Percentiles rank a stretch among this genome's conserved stretches.
These are phyloP conservation scores for Octopus sinensis DNA, from an alignment of 1,140 invertebrate species.

Conservation along the genomic window DNA sequence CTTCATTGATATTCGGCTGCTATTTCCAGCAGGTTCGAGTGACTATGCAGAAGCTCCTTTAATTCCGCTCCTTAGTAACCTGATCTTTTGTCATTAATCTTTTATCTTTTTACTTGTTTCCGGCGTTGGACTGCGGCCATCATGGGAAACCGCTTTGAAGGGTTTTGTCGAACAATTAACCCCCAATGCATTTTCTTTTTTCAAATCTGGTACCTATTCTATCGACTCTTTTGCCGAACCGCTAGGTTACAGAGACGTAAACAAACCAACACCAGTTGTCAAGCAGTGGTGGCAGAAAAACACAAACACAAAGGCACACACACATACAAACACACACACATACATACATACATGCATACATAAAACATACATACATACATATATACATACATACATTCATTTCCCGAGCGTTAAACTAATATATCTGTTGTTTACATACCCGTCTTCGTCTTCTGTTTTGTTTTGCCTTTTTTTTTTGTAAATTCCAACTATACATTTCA, in stretches of 20 bases:
- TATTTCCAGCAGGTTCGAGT: too few relatives aligned
- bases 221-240: not conserved
- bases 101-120: too few relatives aligned
- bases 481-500: too few relatives aligned
- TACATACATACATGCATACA: not conserved
- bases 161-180: too few relatives aligned
- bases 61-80: too few relatives aligned
- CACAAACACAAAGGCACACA: constrained; percentile 13
- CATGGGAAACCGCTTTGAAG: too few relatives aligned
- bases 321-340: constrained; percentile 17
- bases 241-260: not conserved
- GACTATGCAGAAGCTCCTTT: too few relatives aligned
- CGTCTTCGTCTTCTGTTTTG: constrained; percentile 15
- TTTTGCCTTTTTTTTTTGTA: not conserved
- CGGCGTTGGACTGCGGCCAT: too few relatives aligned
- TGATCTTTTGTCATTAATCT: too few relatives aligned
- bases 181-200: too few relatives aligned
- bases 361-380: not conserved
- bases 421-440: constrained; percentile 2
- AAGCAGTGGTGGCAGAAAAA: not conserved
- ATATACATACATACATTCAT: not conserved
- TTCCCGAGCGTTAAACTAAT: not conserved
- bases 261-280: not conserved
- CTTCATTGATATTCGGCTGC: too few relatives aligned
- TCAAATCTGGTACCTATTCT: not conserved